Evolutionary conservation across 2,888 invertebrate genomes (phyloP), one percentile per base, ranked within the genome.

Genomic region (Caenorhabditis sp.): DNA sequence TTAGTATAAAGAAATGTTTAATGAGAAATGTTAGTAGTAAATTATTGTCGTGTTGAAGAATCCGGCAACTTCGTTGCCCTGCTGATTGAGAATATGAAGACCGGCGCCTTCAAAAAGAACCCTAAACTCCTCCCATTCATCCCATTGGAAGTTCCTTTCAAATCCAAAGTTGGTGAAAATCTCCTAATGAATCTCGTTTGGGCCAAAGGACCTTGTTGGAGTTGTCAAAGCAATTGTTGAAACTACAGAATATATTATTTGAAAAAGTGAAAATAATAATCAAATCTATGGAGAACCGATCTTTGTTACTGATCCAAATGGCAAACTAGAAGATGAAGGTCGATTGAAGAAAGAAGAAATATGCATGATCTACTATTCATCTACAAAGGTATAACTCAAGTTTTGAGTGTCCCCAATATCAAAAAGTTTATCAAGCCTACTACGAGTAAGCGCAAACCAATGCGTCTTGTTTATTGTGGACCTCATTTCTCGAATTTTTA

Each of bases 311-410:
- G 79, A 87, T 53, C 90, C 90, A 7, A 86, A 85, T 7, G 87
- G 87, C 1, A 73, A 64, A 0, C 86, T 84, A n/a, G 91, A 91
- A 81, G 90, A 91, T 77, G 90, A 90, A 74, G 90, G 90, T 88
- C 25, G 23, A 53, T 26, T n/a, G n/a, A n/a, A n/a, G n/a, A n/a
- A n/a, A n/a, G n/a, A n/a, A n/a, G n/a, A n/a, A n/a, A n/a, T n/a
- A n/a, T n/a, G n/a, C n/a, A n/a, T n/a, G n/a, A n/a, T n/a, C n/a
- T n/a, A n/a, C n/a, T n/a, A n/a, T n/a, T n/a, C n/a, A n/a, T n/a
- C n/a, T n/a, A n/a, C n/a, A n/a, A n/a, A n/a, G n/a, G n/a, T n/a
- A n/a, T n/a, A n/a, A n/a, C n/a, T n/a, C n/a, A n/a, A n/a, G n/a
- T n/a, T n/a, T n/a, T n/a, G n/a, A n/a, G n/a, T n/a, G n/a, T n/a